Percentiles rank a stretch among this genome's conserved stretches.
These are phyloP conservation scores for Eremobia ochroleuca DNA, from an alignment of 2,888 invertebrate genomes.

Conservation along the genomic window DNA sequence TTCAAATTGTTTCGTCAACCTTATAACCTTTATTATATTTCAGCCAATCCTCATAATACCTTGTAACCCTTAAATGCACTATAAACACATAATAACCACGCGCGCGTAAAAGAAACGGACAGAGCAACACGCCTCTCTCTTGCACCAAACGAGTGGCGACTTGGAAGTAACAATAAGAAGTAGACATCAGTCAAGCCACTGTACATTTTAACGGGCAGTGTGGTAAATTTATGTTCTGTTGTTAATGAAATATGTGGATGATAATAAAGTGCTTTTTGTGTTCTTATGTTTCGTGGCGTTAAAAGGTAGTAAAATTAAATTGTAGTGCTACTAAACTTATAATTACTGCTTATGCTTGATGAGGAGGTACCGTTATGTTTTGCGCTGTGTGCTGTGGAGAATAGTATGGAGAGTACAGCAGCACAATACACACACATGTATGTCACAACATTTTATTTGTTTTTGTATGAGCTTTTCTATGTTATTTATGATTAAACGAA, in stretches of 20 bases:
- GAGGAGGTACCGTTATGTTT: neutral
- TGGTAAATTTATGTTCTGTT: conserved; percentile 55
- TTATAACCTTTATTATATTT: conserved; percentile 16
- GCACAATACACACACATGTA: no score
- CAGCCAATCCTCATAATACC: conserved; percentile 15
- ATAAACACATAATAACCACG: conserved; percentile 45
- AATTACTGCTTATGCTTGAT: neutral
- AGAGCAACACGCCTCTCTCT: conserved; percentile 26
- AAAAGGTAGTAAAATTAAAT: conserved; percentile 41
- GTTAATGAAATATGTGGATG: conserved; percentile 51
- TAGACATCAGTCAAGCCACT: no score
- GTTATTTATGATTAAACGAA: no score
- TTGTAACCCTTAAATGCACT: conserved; percentile 14
- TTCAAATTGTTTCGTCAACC: neutral
- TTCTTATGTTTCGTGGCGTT: conserved; percentile 14
- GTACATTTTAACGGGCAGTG: conserved; percentile 30
- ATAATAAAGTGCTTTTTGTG: conserved; percentile 46
- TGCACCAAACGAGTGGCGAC: conserved; percentile 4
- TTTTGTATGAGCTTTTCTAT: no score
- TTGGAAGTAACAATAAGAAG: conserved; percentile 53
- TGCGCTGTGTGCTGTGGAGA: no score
- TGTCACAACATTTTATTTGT: no score
- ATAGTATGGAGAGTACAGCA: neutral
- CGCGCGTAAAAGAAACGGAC: conserved; percentile 22
- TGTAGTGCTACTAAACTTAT: conserved; percentile 7